These are phyloP conservation scores for Tortrix viridana DNA, from an alignment of 2,888 invertebrate genomes.

Conservation along the genomic window DNA sequence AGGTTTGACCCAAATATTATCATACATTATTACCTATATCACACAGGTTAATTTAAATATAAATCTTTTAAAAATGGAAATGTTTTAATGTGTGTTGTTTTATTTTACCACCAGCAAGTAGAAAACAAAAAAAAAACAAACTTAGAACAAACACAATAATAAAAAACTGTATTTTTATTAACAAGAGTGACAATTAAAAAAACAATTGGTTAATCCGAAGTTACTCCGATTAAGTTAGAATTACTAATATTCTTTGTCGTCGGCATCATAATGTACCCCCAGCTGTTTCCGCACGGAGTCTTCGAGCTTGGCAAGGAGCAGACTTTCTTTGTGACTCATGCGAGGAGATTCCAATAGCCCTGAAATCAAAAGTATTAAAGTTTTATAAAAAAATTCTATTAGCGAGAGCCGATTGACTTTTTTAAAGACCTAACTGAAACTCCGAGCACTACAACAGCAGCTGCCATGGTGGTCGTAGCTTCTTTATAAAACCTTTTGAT, in stretches of 20 bases:
- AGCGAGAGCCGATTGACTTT: not conserved
- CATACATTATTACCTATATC: too few relatives aligned
- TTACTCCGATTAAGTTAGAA: not conserved
- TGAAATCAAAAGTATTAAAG: not conserved
- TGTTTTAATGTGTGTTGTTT: too few relatives aligned
- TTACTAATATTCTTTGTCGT: slow-evolving; percentile 64
- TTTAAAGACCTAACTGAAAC: not conserved
- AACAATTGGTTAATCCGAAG: not conserved
- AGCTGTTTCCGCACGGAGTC: slow-evolving; percentile 88
- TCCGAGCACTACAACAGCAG: not conserved
- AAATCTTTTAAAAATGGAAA: too few relatives aligned
- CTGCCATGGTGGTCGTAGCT: too few relatives aligned
- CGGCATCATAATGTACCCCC: slow-evolving; percentile 85
- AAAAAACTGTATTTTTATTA: too few relatives aligned
- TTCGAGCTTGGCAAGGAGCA: slow-evolving; percentile 88
- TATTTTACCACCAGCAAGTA: too few relatives aligned
- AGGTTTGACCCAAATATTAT: too few relatives aligned
- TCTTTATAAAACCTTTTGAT: too few relatives aligned
- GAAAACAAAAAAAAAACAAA: too few relatives aligned
- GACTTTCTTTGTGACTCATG: slow-evolving; percentile 86
- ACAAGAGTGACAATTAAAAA: too few relatives aligned
- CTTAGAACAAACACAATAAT: too few relatives aligned
- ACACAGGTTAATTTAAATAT: too few relatives aligned
- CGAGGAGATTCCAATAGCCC: slow-evolving; percentile 87
- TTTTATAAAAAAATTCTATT: not conserved